Conservation (phyloP, 2,888 invertebrate species). For the Cosmia pyralina region DNA sequence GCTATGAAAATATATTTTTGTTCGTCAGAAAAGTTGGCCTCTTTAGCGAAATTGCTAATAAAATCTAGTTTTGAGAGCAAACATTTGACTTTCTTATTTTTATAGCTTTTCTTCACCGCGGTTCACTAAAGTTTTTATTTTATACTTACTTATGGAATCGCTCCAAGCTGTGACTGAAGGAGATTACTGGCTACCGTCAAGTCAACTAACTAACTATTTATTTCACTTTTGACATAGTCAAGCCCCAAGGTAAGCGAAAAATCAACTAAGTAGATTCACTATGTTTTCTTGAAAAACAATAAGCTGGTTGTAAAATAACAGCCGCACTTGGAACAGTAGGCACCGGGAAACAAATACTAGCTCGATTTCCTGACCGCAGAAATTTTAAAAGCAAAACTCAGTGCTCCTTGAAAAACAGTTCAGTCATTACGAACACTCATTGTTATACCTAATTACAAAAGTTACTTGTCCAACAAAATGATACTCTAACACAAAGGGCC, state of each 20-base stretch:
- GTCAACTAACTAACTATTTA: no score
- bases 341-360: conserved; percentile 41
- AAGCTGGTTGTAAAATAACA: not conserved
- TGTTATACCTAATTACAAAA: conserved; percentile 66
- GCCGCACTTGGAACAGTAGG: not conserved
- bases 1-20: not conserved
- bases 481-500: conserved; percentile 69
- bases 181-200: not conserved
- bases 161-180: not conserved
- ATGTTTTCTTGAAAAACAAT: conserved; percentile 1
- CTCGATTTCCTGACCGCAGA: conserved; percentile 41
- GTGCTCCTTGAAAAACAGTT: conserved; percentile 66
- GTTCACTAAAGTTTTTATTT: not conserved
- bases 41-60: not conserved
- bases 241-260: not conserved
- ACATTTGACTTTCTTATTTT: not conserved
- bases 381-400: conserved; percentile 72
- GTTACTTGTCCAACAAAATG: conserved; percentile 62
- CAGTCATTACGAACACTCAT: conserved; percentile 69
- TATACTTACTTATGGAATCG: conserved; percentile 1
- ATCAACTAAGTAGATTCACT: not conserved
- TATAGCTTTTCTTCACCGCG: not conserved
- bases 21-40: not conserved
- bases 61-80: not conserved
- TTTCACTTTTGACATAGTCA: no score